Evolutionary conservation across 2,113 vertebrate genomes (phyloP).

Genomic region (Chionodraco myersi): DNA sequence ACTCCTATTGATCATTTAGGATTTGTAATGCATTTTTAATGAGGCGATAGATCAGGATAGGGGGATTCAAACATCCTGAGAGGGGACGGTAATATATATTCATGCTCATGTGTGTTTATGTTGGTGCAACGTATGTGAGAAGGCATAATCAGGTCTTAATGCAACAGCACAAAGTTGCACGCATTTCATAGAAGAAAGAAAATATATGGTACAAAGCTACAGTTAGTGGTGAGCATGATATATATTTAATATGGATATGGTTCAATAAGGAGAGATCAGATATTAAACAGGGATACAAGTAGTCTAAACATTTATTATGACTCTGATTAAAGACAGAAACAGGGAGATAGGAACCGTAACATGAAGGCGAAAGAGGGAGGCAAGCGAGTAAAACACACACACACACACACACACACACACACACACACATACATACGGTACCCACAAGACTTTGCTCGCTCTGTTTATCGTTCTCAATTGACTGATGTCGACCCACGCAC

Average conservation of each 20-base stretch:
- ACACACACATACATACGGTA: too few species aligned
- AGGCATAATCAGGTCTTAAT: neutral
- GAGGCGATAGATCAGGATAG: neutral
- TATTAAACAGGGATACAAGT: neutral
- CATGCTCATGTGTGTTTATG: neutral
- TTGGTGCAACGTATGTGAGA: slow-evolving; percentile 5
- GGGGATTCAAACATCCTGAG: slow-evolving; percentile 10
- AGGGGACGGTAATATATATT: neutral
- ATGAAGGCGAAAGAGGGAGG: neutral
- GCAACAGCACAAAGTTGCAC: neutral
- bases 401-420: neutral
- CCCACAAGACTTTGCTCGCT: neutral
- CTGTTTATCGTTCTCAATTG: neutral
- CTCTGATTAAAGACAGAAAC: neutral
- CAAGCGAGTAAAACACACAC: neutral
- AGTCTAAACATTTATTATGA: neutral
- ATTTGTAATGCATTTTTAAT: slow-evolving; percentile 2
- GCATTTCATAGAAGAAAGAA: too few species aligned
- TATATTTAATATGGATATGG: slow-evolving; percentile 4
- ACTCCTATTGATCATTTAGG: slow-evolving; percentile 19
- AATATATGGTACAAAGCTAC: neutral
- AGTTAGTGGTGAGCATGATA: neutral
- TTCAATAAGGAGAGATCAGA: slow-evolving; percentile 16
- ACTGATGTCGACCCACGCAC: neutral
- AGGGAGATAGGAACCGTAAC: neutral